These are phyloP conservation scores for Mesorhabditis sp. DNA, from an alignment of 2,888 invertebrate genomes.

Conservation along the genomic window DNA sequence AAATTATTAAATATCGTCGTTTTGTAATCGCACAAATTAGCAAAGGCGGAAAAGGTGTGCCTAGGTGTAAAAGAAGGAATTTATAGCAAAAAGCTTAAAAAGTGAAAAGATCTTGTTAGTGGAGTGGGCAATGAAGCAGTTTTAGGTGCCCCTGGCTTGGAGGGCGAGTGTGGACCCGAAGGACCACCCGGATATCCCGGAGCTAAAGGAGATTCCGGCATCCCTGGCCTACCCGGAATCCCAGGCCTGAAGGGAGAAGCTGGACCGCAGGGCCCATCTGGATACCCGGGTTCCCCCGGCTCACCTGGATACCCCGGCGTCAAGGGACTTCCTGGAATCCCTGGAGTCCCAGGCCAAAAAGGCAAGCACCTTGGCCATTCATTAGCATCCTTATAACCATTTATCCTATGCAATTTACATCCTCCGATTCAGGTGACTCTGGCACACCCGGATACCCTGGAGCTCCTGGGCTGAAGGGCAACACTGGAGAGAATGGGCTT, in stretches of 20 bases:
- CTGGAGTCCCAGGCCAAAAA: slow-evolving; percentile 54
- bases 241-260: slow-evolving; percentile 59
- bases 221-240: slow-evolving; percentile 22
- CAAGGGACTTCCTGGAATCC: slow-evolving; percentile 48
- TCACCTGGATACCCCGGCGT: slow-evolving; percentile 64
- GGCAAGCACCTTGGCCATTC: slow-evolving; percentile 18
- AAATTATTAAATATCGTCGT: slow-evolving; percentile 20
- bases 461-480: slow-evolving; percentile 54
- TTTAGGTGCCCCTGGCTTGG: slow-evolving; percentile 66
- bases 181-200: slow-evolving; percentile 55
- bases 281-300: slow-evolving; percentile 67
- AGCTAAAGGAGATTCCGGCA: slow-evolving; percentile 13
- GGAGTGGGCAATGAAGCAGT: slow-evolving; percentile 36
- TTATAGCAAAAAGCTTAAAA: too few species aligned
- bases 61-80: too few species aligned
- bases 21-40: too few species aligned
- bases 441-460: slow-evolving; percentile 53
- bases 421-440: slow-evolving; percentile 33
- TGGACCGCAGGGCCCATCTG: slow-evolving; percentile 71
- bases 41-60: too few species aligned
- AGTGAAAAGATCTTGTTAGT: not conserved
- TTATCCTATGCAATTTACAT: not conserved
- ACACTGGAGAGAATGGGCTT: slow-evolving; percentile 25
- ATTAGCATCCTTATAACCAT: not conserved
- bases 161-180: slow-evolving; percentile 56